Evolutionary conservation across 2,888 invertebrate genomes (phyloP).

Genomic region (Dione vanillae): DNA sequence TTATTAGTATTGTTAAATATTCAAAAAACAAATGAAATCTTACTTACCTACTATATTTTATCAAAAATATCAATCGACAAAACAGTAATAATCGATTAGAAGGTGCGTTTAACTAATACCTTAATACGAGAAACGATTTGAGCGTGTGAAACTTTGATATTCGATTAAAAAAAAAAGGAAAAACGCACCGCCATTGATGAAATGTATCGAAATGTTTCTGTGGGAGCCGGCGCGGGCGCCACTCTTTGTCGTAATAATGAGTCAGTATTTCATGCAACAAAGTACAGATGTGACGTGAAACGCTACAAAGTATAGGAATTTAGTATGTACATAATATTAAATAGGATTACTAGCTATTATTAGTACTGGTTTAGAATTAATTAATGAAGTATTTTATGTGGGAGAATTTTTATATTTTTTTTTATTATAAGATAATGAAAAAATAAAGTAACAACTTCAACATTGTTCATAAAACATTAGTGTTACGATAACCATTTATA

Average conservation of each 20-base stretch:
- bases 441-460: no score
- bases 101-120: constrained; percentile 54
- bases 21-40: neutral
- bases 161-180: constrained; percentile 47
- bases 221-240: constrained; percentile 72
- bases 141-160: constrained; percentile 69
- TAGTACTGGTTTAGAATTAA: no score
- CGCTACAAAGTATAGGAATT: neutral
- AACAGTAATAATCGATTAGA: constrained; percentile 56
- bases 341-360: no score
- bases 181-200: constrained; percentile 65
- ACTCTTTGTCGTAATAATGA: constrained; percentile 61
- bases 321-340: neutral
- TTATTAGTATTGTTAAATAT: neutral
- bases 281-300: neutral
- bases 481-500: no score
- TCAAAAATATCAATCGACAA: constrained; percentile 64
- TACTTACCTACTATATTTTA: constrained; percentile 45
- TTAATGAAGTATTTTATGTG: no score
- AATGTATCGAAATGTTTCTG: constrained; percentile 67
- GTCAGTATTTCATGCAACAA: constrained; percentile 61
- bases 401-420: no score
- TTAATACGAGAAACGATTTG: constrained; percentile 59
- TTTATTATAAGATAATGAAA: no score
- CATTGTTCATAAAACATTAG: no score